Conservation (phyloP, 2,888 invertebrate genomes). For the Idaea biselata region DNA sequence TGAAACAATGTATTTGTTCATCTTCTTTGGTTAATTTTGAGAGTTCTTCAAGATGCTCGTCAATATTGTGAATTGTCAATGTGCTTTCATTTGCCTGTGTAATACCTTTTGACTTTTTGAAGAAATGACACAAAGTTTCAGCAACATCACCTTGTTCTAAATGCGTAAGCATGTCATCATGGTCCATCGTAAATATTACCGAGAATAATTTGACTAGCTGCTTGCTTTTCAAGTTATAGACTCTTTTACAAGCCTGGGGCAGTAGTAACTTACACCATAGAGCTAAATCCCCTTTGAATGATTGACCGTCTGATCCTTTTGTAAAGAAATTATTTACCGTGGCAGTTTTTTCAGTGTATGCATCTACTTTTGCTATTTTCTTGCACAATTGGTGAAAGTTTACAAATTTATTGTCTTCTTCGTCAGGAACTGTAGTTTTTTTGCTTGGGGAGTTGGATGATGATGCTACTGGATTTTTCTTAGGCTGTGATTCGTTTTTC, state of each 20-base stretch:
- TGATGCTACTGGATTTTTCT: constrained; percentile 13
- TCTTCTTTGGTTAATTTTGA: constrained; percentile 91
- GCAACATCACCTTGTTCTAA: constrained; percentile 95
- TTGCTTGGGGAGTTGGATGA: constrained; percentile 15
- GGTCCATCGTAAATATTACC: constrained; percentile 86
- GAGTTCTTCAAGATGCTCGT: constrained; percentile 87
- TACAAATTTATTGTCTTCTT: constrained; percentile 86
- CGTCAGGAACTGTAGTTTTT: constrained; percentile 23
- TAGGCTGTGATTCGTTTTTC: constrained; percentile 52
- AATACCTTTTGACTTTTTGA: constrained; percentile 81
- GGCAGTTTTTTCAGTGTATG: constrained; percentile 91
- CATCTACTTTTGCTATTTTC: constrained; percentile 87
- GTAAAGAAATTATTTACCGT: constrained; percentile 84
- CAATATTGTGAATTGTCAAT: constrained; percentile 88
- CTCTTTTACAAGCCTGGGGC: constrained; percentile 89
- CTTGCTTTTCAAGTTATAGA: constrained; percentile 96
- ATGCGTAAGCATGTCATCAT: constrained; percentile 91
- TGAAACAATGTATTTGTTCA: constrained; percentile 89
- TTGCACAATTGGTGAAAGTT: constrained; percentile 89
- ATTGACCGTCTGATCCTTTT: constrained; percentile 79
- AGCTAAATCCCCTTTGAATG: constrained; percentile 88
- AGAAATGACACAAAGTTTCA: constrained; percentile 90
- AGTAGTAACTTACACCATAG: constrained; percentile 91
- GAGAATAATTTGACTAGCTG: constrained; percentile 94
- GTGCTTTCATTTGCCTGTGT: constrained; percentile 84